Evolutionary conservation across 2,113 vertebrate species (phyloP), one percentile per base, ranked within the genome.

Genomic region (Peromyscus polionotus): DNA sequence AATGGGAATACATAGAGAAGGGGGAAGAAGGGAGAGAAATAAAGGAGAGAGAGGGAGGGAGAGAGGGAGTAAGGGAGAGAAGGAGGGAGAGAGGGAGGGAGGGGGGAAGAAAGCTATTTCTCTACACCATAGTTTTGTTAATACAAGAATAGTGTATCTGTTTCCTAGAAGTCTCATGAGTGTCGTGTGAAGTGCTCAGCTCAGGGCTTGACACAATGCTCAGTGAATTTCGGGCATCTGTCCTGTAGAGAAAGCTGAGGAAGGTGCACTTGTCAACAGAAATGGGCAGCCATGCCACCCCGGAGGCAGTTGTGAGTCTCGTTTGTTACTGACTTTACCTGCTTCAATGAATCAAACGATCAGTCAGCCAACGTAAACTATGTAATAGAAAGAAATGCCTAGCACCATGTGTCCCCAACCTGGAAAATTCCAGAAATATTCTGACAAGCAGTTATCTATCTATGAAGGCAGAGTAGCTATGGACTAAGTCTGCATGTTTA

Each of bases 291-390:
- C n/a, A 86, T 13, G 10, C 68, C 12, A 89, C 28, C 57, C 90
- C 42, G 83, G 17, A 95, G 36, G 42, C 59, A 54, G 45, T 3
- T 36, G 54, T 73, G 81, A 79, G 89, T 36, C 45, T 80, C 67
- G 42, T 94, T 79, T 39, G 22, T 63, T 95, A 68, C 26, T 72
- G 33, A 59, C 16, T 61, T 76, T 24, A 79, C 48, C 88, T 68
- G 85, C 80, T 81, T 72, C 68, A 90, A 92, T 61, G 61, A 70
- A 73, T 61, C 48, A 94, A 92, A 31, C 33, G 81, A 80, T 79
- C 85, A 36, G 9, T 79, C 39, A 73, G 72, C 70, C 42, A 75
- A 76, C 36, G 19, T 88, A 61, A 95, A 48, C 10, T 31, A 14
- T 72, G 19, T 72, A 57, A 59, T 16, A 57, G 57, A 39, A 93